Evolutionary conservation across 2,797 vertebrate genomes (phyloP), one percentile per base, ranked within the genome.

Genomic region (Oophaga sylvatica): DNA sequence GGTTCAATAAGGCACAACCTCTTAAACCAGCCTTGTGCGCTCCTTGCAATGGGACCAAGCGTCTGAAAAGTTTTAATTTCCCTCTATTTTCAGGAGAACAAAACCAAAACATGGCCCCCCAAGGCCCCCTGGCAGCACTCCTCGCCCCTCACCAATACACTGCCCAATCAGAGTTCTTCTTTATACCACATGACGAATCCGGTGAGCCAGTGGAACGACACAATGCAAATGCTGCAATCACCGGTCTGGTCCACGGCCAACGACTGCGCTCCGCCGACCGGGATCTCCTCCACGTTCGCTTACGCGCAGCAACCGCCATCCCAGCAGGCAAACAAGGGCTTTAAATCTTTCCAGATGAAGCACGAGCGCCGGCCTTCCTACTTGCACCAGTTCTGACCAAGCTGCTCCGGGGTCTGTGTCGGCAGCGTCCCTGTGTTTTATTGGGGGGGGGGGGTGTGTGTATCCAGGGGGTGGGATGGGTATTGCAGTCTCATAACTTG

Each of bases 61-160:
- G 31, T 29, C 20, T 22, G 16, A 65, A n/a, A 22, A 67, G 67
- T 9, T 15, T 67, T 16, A 19, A 3, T 75, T 19, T 67, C 15
- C 19, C 13, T 35, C 22, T 73, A 3, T 71, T 41, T 60, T 80
- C 95, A 99, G 98, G 98, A 99, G 87, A 98, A 96, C 91, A 99
- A 99, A 95, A 99, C 97, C 92, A 99, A 99, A 96, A 99, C 98
- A 0, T 99, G 98, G 98, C 98, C 98, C 29, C 98, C 98, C 2
- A 99, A 99, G 94, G 98, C 98, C 0, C 98, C 98, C 0, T 99
- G 98, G 98, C 98, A 99, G 91, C 98, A 99, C 91, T 93, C 96
- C 0, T 93, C 94, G 29, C 93, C 94, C 0, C 95, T 97, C 89
- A 93, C 95, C 1, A 96, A 95, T 94, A 95, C 96, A 15, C 95